A percentile compares a stretch with the other conserved stretches of the same genome.
phyloP scores from a whole-genome alignment of 2,888 invertebrate genomes.

The Hyposoter didymator region DNA sequence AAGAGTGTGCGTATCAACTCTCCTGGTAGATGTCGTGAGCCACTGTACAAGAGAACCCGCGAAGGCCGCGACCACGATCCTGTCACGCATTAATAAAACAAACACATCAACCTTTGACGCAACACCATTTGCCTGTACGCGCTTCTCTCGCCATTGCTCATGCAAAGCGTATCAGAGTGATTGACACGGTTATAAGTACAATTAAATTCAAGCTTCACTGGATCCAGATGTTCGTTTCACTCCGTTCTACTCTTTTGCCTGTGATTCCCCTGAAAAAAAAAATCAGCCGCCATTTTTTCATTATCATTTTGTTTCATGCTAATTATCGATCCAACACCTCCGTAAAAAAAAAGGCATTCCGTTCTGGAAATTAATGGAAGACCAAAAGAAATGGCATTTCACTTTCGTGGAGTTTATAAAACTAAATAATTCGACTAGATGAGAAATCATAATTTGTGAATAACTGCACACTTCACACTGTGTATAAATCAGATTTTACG shows the following conservation, averaged over 20 bases:
- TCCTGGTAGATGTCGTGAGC: constrained; percentile 51
- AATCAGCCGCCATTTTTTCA: not conserved
- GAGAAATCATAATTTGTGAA: not conserved
- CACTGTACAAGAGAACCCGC: constrained; percentile 62
- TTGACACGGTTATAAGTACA: constrained; percentile 54
- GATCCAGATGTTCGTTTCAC: constrained; percentile 11
- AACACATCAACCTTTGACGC: constrained; percentile 82
- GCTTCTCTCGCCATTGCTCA: constrained; percentile 19
- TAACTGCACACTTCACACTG: constrained; percentile 1
- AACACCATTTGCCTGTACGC: constrained; percentile 49
- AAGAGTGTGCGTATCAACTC: constrained; percentile 41
- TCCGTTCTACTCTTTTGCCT: not conserved
- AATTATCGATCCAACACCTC: not conserved
- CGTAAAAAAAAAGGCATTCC: not conserved
- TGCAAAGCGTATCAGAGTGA: constrained; percentile 51
- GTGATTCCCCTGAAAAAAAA: not conserved
- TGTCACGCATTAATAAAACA: constrained; percentile 83
- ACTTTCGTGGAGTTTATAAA: not conserved
- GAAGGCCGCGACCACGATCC: constrained; percentile 77
- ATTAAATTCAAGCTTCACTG: constrained; percentile 41
- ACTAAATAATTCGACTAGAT: not conserved
- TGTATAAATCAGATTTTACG: constrained; percentile 34
- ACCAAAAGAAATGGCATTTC: not conserved
- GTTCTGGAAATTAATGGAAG: not conserved
- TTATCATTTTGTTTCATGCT: not conserved